These are phyloP conservation scores for Nesoenas mayeri DNA, from an alignment of 2,113 vertebrate species.

Conservation along the genomic window DNA sequence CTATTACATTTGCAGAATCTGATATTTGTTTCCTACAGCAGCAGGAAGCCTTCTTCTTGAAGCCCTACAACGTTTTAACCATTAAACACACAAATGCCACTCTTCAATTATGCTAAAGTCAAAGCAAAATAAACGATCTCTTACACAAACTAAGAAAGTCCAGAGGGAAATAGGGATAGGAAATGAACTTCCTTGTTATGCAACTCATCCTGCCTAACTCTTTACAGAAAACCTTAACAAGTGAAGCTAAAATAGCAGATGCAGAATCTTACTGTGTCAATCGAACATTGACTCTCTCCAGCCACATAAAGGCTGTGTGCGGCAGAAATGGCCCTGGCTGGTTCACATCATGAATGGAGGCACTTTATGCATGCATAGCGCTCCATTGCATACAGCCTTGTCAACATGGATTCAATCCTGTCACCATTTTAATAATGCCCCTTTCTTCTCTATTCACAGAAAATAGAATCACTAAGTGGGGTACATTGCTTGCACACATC, in stretches of 20 bases:
- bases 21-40: background rate
- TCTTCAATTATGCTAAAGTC: background rate
- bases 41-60: background rate
- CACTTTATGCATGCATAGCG: background rate
- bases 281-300: background rate
- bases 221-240: background rate
- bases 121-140: conserved; percentile 5
- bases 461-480: background rate
- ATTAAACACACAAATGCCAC: background rate
- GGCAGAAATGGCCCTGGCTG: background rate
- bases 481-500: background rate
- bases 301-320: background rate
- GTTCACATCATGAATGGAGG: background rate
- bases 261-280: background rate
- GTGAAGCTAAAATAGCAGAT: background rate
- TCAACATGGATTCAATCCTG: background rate
- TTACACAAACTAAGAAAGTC: conserved; percentile 52
- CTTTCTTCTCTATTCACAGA: background rate
- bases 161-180: conserved; percentile 20
- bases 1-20: background rate
- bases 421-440: background rate
- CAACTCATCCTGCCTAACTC: conserved; percentile 5
- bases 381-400: fast-evolving
- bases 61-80: background rate
- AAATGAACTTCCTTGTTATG: conserved; percentile 2